phyloP scores from a whole-genome alignment of 2,888 invertebrate species.

The Hoplodrina blanda region DNA sequence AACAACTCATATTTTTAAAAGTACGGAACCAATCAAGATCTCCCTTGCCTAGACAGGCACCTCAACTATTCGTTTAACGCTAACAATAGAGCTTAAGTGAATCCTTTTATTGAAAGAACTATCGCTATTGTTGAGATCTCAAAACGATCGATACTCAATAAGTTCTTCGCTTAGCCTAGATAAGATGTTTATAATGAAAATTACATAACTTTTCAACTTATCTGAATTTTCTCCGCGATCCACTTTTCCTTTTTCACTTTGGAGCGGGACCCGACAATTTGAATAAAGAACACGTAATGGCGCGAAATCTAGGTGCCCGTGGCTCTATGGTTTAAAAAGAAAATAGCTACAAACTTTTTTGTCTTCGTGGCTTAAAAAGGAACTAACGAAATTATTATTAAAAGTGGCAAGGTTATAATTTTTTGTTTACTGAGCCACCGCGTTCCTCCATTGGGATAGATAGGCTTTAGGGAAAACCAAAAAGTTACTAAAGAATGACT shows the following conservation, averaged over 20 bases:
- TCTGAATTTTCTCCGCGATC: not conserved
- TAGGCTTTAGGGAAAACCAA: too few relatives aligned
- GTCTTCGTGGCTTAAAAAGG: not conserved
- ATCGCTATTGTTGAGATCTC: conserved; percentile 19
- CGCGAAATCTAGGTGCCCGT: not conserved
- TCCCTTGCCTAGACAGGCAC: not conserved
- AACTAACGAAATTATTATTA: too few relatives aligned
- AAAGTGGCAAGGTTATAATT: too few relatives aligned
- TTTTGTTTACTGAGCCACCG: too few relatives aligned
- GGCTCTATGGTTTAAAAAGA: not conserved
- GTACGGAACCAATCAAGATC: conserved; percentile 19
- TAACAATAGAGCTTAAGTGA: conserved; percentile 36
- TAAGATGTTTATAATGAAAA: conserved; percentile 10
- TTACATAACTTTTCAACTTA: not conserved
- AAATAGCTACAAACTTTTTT: not conserved
- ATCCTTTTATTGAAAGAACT: conserved; percentile 39
- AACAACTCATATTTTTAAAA: not conserved
- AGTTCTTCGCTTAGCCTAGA: not conserved
- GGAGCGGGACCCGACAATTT: not conserved
- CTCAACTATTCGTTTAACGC: conserved; percentile 16
- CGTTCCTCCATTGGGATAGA: too few relatives aligned
- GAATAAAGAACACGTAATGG: conserved; percentile 1
- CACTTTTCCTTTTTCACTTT: not conserved
- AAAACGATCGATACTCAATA: conserved; percentile 29
- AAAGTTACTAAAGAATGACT: not conserved